Base-by-base conservation (phyloP, 2,113 vertebrate species). In the Spea multiplicata region DNA sequence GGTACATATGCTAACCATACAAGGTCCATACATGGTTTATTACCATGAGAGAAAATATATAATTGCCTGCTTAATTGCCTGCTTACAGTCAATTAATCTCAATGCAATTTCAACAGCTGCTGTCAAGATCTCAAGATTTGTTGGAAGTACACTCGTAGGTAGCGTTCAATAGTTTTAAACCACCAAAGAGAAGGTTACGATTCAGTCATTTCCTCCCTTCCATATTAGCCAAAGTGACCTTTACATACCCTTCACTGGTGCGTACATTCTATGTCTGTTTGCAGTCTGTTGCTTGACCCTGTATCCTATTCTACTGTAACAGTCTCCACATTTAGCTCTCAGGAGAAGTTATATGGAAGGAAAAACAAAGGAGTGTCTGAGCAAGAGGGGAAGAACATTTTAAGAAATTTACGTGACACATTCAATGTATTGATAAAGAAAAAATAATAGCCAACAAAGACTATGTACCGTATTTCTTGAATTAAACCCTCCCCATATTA, bases 261-360 rank as follows among this genome's bases (percentile, higher is more conserved):
- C 46, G 45, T 80, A 73, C 47, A 57, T 73, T 73, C 77, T 46
- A 4, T 6, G n/a, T 8, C 10, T 80, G 61, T 66, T 73, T 55
- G 50, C 44, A 48, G 50, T 80, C 44, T 80, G 71, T 74, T 80
- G 5, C 52, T 74, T 80, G 71, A 80, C 71, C 78, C 65, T 74
- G 55, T 53, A 74, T 80, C 78, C 78, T 74, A 74, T 67, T 61
- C 2, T 74, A 14, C 16, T 61, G 16, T 44, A 68, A 14, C 53
- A 10, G n/a, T 12, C 44, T 61, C 52, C 44, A 74, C 61, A 59
- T 74, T 73, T 73, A 80, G 70, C 45, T 7, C 14, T 14, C 3
- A 55, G 71, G 44, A 44, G 62, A n/a, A 57, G 48, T 67, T 14
- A 73, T 12, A 73, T 66, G 77, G 77, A 73, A 80, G 71, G 71